phyloP scores from a whole-genome alignment of 1,140 invertebrate genomes.

The Anagrus nilaparvatae region DNA sequence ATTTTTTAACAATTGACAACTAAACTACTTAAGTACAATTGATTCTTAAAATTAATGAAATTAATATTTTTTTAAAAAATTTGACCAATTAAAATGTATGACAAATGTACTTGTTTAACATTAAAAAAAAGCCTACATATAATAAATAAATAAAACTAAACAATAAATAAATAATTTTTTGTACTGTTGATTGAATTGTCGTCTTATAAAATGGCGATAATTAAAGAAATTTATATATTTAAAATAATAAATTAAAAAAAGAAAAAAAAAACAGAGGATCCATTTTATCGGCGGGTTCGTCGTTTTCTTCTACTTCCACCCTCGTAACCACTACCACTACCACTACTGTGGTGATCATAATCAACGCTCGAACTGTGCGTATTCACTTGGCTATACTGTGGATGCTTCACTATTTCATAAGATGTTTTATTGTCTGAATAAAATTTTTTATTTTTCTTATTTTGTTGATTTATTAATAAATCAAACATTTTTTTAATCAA shows the following conservation, averaged over 20 bases:
- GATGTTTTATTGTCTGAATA: conserved; percentile 53
- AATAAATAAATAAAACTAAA: too few relatives aligned
- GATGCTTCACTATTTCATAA: conserved; percentile 75
- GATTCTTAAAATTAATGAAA: too few relatives aligned
- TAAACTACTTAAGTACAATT: too few relatives aligned
- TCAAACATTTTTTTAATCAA: too few relatives aligned
- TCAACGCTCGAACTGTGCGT: conserved; percentile 66
- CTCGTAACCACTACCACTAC: conserved; percentile 46
- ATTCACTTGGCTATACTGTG: conserved; percentile 65
- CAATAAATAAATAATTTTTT: too few relatives aligned
- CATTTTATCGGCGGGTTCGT: conserved; percentile 19
- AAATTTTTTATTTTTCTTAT: background rate
- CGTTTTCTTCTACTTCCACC: conserved; percentile 34
- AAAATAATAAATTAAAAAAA: conserved; percentile 22
- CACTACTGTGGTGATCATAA: conserved; percentile 54
- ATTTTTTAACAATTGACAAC: too few relatives aligned
- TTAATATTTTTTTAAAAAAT: too few relatives aligned
- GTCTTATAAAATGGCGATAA: conserved; percentile 4
- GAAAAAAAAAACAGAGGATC: conserved; percentile 43
- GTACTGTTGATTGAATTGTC: conserved; percentile 8
- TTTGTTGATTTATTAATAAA: background rate
- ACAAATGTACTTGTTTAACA: too few relatives aligned
- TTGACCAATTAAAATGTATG: too few relatives aligned
- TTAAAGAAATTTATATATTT: background rate
- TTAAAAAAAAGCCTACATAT: too few relatives aligned